Base-by-base conservation (phyloP, 2,113 vertebrate species). In the Morone chrysops region DNA sequence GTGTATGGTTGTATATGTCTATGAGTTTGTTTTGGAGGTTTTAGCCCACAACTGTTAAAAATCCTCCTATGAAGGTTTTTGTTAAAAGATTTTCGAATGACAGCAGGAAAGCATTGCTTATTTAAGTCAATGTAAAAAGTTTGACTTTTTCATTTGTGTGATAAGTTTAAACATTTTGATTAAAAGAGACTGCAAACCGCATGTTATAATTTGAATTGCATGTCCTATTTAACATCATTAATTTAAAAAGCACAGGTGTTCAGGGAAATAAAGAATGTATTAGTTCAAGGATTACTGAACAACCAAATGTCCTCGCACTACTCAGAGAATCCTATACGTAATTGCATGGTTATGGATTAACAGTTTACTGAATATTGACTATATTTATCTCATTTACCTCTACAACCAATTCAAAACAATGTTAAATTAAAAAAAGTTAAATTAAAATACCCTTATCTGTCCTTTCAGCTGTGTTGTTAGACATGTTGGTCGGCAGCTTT, bases 391-490 rank as follows among this genome's bases (percentile, higher is more conserved):
- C 18, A 66, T 54, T 57, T 53, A 69, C 9, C 47, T 68, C 48
- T 60, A 41, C 18, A 70, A 67, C 40, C 6, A 62, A 14, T 59
- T 63, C 2, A 18, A 69, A 48, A 1, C 1, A 41, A 13, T 16
- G 57, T 53, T 25, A n/a, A 6, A 22, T 70, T 1, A 31, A 56
- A 61, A 68, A 54, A 59, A 9, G 18, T 50, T 56, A 57, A 9
- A 16, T 50, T 60, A 57, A 81, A 75, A 56, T 8, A 65, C 3
- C 17, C 4, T 41, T 12, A 36, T 45, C 41, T 47, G 47, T 57
- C 59, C 53, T 43, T 48, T 76, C 14, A 70, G 43, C 11, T 77
- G 41, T 66, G 59, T 79, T 82, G 16, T 61, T 60, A 70, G 54
- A 62, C 20, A 66, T 63, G 18, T 12, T 41, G 20, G n/a, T 41